These are phyloP conservation scores for Actenoides lindsayi DNA, from an alignment of 2,113 vertebrate genomes.

Conservation along the genomic window DNA sequence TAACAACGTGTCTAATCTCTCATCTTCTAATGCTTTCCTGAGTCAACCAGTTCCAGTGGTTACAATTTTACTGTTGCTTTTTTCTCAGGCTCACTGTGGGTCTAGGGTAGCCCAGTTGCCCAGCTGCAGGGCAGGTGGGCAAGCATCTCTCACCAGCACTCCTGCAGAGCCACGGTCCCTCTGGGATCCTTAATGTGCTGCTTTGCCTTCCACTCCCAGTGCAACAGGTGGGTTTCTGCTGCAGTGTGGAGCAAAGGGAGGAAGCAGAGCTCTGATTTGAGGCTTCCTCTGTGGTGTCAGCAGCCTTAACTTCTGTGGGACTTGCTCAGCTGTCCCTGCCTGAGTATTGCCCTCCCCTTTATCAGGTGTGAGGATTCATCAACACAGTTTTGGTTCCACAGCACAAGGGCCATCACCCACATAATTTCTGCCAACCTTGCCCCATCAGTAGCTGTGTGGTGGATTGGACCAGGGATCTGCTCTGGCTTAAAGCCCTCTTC, in stretches of 20 bases:
- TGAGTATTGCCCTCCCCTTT: neutral
- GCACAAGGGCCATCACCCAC: fast-evolving
- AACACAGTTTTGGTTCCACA: neutral
- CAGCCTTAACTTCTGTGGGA: neutral
- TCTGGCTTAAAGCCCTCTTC: neutral
- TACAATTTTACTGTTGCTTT: neutral
- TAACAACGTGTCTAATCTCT: neutral
- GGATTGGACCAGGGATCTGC: neutral
- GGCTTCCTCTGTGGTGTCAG: neutral
- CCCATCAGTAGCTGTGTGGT: neutral
- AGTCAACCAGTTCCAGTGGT: neutral
- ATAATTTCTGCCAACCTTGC: neutral
- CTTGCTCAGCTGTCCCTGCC: neutral
- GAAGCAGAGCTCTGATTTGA: neutral
- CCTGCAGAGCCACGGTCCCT: neutral
- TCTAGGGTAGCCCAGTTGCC: neutral
- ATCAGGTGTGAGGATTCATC: fast-evolving
- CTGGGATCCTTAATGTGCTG: neutral
- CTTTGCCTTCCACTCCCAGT: neutral
- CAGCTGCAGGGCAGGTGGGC: neutral
- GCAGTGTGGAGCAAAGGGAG: neutral
- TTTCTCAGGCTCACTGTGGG: neutral
- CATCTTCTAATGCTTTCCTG: neutral
- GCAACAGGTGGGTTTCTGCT: fast-evolving
- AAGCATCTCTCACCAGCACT: neutral